Conservation (phyloP, 1,140 invertebrate species). For the Oryzaephilus surinamensis region DNA sequence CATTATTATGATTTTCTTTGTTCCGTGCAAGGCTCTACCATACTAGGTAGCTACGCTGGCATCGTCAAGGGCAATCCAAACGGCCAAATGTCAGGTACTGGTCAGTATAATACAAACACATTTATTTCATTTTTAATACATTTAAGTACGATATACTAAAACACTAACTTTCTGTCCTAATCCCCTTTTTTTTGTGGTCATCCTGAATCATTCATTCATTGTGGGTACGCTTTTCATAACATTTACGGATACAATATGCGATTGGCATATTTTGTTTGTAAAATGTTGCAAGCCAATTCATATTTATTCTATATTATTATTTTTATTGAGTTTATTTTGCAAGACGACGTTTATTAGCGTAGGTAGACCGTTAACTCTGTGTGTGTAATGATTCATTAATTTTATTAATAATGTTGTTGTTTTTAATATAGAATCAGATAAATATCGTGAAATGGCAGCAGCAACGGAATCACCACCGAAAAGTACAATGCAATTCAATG, state of each 20-base stretch:
- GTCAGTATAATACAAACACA: slow-evolving; percentile 31
- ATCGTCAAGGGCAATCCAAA: slow-evolving; percentile 46
- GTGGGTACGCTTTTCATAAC: background rate
- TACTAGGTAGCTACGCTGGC: slow-evolving; percentile 49
- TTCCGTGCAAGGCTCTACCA: slow-evolving; percentile 35
- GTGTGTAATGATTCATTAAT: background rate
- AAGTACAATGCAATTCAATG: slow-evolving; percentile 58
- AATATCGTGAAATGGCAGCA: slow-evolving; percentile 59
- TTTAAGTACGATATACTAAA: background rate
- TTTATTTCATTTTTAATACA: background rate
- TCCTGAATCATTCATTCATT: background rate
- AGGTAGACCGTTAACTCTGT: too few relatives aligned
- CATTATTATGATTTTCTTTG: slow-evolving; percentile 32
- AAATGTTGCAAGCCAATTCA: background rate
- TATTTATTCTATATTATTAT: background rate
- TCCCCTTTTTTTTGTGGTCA: background rate
- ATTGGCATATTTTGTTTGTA: too few relatives aligned
- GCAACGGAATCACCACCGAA: slow-evolving; percentile 55
- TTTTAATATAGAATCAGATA: slow-evolving; percentile 60
- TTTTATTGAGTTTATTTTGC: background rate
- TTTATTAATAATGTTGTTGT: background rate
- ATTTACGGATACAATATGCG: background rate
- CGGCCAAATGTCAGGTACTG: slow-evolving; percentile 50
- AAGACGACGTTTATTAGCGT: too few relatives aligned
- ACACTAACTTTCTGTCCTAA: too few relatives aligned